Evolutionary conservation across 2,113 vertebrate species (phyloP).

Genomic region (Lophura nycthemera): DNA sequence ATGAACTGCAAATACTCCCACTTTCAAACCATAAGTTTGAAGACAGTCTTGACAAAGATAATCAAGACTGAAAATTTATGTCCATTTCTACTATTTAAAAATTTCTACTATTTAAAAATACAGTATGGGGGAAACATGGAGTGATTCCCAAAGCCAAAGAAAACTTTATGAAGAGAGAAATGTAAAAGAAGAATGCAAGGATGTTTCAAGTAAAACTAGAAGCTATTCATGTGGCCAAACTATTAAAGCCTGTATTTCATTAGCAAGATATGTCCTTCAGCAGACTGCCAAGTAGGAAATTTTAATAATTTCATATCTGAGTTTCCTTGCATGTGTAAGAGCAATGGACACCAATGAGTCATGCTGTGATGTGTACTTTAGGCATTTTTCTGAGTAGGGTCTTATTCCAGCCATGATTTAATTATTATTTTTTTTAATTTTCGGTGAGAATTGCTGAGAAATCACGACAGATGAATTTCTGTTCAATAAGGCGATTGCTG

Average conservation of each 20-base stretch:
- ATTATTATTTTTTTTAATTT: neutral
- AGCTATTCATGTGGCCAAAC: neutral
- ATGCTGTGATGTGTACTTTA: neutral
- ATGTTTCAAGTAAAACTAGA: neutral
- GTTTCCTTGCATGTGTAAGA: neutral
- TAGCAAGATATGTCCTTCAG: neutral
- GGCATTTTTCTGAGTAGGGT: neutral
- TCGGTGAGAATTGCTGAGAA: neutral
- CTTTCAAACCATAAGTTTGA: neutral
- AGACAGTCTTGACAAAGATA: too few species aligned
- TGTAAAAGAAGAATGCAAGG: neutral
- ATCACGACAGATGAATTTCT: neutral
- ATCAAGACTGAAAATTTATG: neutral
- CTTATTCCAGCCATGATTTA: neutral
- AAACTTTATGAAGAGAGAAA: neutral
- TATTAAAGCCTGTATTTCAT: neutral
- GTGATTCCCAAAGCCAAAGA: neutral
- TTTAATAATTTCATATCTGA: neutral
- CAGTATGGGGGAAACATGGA: rapidly evolving
- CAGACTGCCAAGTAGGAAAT: neutral
- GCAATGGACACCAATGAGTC: neutral
- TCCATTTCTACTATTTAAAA: neutral
- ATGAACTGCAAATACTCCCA: neutral
- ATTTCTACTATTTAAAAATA: neutral
- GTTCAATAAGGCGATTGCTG: neutral